Evolutionary conservation across 2,888 invertebrate species (phyloP).

Genomic region (Aelia acuminata): DNA sequence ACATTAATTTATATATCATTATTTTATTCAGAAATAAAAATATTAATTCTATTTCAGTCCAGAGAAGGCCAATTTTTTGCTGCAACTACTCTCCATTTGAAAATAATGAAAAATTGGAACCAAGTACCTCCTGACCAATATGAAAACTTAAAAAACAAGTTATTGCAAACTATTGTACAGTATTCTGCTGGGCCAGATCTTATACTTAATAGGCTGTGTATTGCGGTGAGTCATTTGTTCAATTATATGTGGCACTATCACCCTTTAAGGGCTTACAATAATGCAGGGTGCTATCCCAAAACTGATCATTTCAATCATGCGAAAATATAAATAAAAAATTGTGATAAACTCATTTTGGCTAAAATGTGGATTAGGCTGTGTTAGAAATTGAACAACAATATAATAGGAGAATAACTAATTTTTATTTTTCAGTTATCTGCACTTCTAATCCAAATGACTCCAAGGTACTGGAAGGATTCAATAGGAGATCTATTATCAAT

Average conservation of each 20-base stretch:
- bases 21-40: too few relatives aligned
- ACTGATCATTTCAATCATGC: too few relatives aligned
- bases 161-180: conserved; percentile 82
- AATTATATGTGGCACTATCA: background rate
- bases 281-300: too few relatives aligned
- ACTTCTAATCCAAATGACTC: conserved; percentile 80
- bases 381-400: too few relatives aligned
- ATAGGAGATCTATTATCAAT: conserved; percentile 82
- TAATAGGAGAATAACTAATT: too few relatives aligned
- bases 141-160: conserved; percentile 81
- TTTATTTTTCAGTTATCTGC: conserved; percentile 81
- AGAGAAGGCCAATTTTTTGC: conserved; percentile 95
- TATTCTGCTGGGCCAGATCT: conserved; percentile 88
- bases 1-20: too few relatives aligned
- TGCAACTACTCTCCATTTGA: conserved; percentile 90
- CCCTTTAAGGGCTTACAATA: background rate
- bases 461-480: conserved; percentile 76
- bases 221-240: conserved; percentile 78
- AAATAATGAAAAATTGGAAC: conserved; percentile 88
- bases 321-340: background rate
- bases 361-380: too few relatives aligned
- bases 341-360: too few relatives aligned
- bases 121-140: conserved; percentile 88
- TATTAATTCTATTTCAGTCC: conserved; percentile 74
- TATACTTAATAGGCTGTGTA: conserved; percentile 87